Base-by-base conservation (phyloP, 2,113 vertebrate genomes). In the Nansenia antarctica region DNA sequence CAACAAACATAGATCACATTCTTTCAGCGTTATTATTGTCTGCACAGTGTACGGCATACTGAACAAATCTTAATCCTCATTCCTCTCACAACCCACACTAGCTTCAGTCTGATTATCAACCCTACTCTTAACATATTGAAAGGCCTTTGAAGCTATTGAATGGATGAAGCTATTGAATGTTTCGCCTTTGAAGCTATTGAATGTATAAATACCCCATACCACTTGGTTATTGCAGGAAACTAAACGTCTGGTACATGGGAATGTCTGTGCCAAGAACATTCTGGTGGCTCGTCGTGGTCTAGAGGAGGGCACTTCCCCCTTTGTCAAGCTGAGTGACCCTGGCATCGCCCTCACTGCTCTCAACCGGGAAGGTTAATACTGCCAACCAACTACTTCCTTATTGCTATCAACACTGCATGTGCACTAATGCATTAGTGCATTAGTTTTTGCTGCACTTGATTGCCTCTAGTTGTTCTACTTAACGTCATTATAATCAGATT, bases 251-350 rank as follows among this genome's bases (percentile, higher is more conserved):
- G 93, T 92, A 26, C 97, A 99, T 0, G 95, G 97, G 12, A 98
- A 96, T 0, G 95, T 99, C 29, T 99, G 97, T 60, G 95, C 93
- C 9, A 96, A 95, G 78, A 98, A 99, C 69, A 90, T 98, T 72
- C 90, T 99, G 49, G 87, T 99, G 79, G 96, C 91, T 2, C 80
- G 94, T 37, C 88, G 62, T 0, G 97, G 97, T 27, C 82, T 97
- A 47, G 93, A 92, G 0, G 87, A 89, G 0, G 91, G 90, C 3
- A 87, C 88, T 0, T 78, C 82, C 61, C 97, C 97, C 2, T 97
- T 97, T 0, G 86, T 96, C 64, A 99, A 99, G 84, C 91, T 99
- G 77, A 98, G 97, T 0, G 96, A 99, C 54, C 95, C 96, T 0
- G 96, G 97, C 0, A 90, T 98, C 31, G 84, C 92, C 39, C 84